phyloP scores from a whole-genome alignment of 2,113 vertebrate genomes.

The Corvus hawaiiensis region DNA sequence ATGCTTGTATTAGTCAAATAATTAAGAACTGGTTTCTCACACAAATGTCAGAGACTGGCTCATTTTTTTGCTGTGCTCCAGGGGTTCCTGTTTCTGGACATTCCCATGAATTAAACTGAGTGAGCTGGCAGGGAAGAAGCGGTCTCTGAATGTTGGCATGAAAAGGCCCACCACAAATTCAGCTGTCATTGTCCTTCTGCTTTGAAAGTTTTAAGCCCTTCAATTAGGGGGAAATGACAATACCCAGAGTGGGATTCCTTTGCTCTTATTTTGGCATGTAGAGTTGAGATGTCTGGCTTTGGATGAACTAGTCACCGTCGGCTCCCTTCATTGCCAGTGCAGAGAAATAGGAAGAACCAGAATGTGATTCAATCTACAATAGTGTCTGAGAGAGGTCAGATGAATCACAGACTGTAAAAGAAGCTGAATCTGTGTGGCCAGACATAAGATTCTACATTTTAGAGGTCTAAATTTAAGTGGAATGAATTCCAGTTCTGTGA shows the following conservation, averaged over 20 bases:
- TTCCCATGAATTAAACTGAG: constrained; percentile 53
- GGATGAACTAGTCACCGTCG: not conserved
- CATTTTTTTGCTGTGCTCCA: constrained; percentile 14
- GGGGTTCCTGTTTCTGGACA: constrained; percentile 50
- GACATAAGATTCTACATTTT: not conserved
- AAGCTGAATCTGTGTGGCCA: not conserved
- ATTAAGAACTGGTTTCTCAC: not conserved
- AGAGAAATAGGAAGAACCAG: constrained; percentile 1
- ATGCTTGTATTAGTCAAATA: not conserved
- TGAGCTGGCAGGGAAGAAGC: constrained; percentile 23
- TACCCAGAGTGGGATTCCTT: constrained; percentile 36
- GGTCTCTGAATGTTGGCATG: constrained; percentile 33
- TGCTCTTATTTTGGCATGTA: constrained; percentile 7
- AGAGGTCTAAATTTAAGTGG: not conserved
- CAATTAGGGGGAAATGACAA: constrained; percentile 42
- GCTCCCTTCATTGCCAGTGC: not conserved
- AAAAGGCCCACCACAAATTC: constrained; percentile 39
- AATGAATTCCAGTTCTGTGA: constrained; percentile 5
- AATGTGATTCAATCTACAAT: not conserved
- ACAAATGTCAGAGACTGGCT: not conserved
- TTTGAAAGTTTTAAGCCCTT: constrained; percentile 44
- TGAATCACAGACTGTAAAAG: constrained; percentile 33
- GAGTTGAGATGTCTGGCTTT: not conserved
- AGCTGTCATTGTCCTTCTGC: constrained; percentile 36
- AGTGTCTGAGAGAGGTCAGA: not conserved